Base-by-base conservation (phyloP, 2,797 vertebrate genomes). In the Epinephelus malabaricus region DNA sequence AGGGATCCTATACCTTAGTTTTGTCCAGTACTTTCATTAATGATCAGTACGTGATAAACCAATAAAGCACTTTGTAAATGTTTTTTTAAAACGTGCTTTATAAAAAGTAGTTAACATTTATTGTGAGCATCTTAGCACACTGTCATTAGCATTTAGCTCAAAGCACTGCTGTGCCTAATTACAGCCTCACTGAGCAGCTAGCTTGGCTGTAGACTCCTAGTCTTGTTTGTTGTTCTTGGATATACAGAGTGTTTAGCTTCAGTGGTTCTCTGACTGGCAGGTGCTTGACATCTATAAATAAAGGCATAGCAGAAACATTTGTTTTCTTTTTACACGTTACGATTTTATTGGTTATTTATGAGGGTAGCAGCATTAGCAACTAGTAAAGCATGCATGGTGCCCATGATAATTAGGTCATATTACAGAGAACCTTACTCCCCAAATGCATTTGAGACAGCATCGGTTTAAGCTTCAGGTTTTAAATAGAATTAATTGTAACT, bases 401-500 rank as follows among this genome's bases (percentile, higher is more conserved):
- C 68, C 17, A 5, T 69, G 30, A 67, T 67, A 38, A 43, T 5
- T 61, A 19, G 8, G 58, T 78, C 17, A 38, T 60, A 71, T 74
- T 78, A 17, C 15, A 6, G 15, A 73, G 62, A 66, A 49, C 25
- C 49, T 23, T 60, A 30, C 43, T 50, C 64, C 49, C 45, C 30
- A 70, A 23, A 76, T 61, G 66, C 43, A 50, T 86, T 64, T 27
- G 45, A 67, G 62, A 64, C 2, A 0, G 51, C 38, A 5, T 8
- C 43, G 53, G 30, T 78, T 79, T 55, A 55, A 69, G 73, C 64
- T 76, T 23, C 0, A 27, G 67, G 23, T 83, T 83, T 85, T 59
- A 79, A 82, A 79, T 73, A 56, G 70, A 88, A 88, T 81, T 67
- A 84, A 83, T 71, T 69, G 80, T 75, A 83, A 80, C 25, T 51